phyloP scores from a whole-genome alignment of 2,888 invertebrate genomes.

The Willowsia nigromaculata region DNA sequence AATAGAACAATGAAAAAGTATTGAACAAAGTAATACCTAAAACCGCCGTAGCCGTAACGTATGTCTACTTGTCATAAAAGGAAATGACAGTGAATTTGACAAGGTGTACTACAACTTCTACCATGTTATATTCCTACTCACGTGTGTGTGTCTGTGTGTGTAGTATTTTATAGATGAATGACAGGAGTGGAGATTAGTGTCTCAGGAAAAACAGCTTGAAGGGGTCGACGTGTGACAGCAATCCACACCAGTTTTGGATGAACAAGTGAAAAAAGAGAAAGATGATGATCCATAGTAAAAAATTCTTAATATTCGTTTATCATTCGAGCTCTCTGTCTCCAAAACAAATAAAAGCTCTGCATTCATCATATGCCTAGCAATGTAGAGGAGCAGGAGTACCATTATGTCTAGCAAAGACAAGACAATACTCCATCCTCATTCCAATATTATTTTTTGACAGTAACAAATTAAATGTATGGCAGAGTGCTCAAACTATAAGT shows the following conservation, averaged over 20 bases:
- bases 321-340: no score
- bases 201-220: neutral
- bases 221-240: neutral
- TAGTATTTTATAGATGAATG: neutral
- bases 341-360: neutral
- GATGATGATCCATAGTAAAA: neutral
- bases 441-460: conserved; percentile 2
- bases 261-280: neutral
- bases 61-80: neutral
- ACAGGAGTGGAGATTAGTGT: neutral
- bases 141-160: neutral
- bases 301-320: no score
- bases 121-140: neutral
- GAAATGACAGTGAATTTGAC: neutral
- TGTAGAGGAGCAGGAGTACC: no score
- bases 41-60: no score
- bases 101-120: neutral
- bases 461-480: conserved; percentile 4
- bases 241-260: neutral
- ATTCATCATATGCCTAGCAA: no score
- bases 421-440: neutral
- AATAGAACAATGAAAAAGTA: no score
- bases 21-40: no score
- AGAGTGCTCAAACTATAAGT: neutral
- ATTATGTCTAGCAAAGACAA: neutral